Conservation (phyloP, 1,140 invertebrate species). For the Diprion similis region DNA sequence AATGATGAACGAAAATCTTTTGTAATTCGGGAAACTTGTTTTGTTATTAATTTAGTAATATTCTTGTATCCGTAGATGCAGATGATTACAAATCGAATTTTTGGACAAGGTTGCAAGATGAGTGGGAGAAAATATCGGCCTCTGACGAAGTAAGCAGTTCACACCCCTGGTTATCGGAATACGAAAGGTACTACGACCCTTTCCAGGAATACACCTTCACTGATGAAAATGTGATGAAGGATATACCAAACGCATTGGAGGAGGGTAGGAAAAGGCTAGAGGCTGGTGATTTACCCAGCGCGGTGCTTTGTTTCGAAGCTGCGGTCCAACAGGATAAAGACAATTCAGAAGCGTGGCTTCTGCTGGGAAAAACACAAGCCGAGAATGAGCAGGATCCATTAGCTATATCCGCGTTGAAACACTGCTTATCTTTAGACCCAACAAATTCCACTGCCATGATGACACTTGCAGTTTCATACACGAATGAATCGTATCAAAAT, state of each 20-base stretch:
- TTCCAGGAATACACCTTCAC: conserved; percentile 85
- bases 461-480: conserved; percentile 91
- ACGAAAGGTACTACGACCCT: conserved; percentile 68
- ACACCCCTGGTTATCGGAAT: conserved; percentile 75
- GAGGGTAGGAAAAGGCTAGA: conserved; percentile 84
- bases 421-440: conserved; percentile 83
- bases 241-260: conserved; percentile 82
- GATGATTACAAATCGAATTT: conserved; percentile 69
- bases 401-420: conserved; percentile 88
- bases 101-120: conserved; percentile 78
- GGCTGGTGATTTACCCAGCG: conserved; percentile 91
- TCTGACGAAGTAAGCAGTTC: conserved; percentile 55
- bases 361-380: conserved; percentile 88
- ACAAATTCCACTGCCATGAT: conserved; percentile 85
- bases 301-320: conserved; percentile 96
- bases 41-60: conserved; percentile 3
- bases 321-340: conserved; percentile 86
- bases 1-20: conserved; percentile 25
- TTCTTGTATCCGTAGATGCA: conserved; percentile 31
- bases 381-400: conserved; percentile 89
- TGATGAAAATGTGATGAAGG: conserved; percentile 85
- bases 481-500: conserved; percentile 89
- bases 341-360: conserved; percentile 82
- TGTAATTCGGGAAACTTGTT: conserved; percentile 21
- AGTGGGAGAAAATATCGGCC: conserved; percentile 76